A percentile compares a stretch with the other conserved stretches of the same genome.
These are phyloP conservation scores for Capitulum mitella DNA, from an alignment of 2,888 invertebrate species.

Conservation along the genomic window DNA sequence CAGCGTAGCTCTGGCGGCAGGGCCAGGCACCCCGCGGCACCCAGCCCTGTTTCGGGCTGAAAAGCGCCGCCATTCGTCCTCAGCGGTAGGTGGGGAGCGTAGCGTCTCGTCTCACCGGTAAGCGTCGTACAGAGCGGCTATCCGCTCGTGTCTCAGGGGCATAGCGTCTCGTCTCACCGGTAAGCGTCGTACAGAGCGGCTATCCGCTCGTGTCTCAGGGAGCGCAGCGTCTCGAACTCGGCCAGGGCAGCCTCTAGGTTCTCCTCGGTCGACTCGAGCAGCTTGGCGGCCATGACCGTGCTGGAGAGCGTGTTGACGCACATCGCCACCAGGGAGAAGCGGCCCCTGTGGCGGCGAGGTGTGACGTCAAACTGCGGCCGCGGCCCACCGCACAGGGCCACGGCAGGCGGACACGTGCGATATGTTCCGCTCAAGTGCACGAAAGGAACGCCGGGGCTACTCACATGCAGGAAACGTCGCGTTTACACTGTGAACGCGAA, in stretches of 20 bases:
- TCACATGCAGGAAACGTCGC: no score
- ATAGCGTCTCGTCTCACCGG: conserved; percentile 39
- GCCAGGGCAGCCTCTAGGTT: conserved; percentile 54
- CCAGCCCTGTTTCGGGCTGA: no score
- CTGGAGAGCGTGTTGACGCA: conserved; percentile 67
- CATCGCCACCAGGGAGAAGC: conserved; percentile 77
- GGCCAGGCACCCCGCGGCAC: no score
- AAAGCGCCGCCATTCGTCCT: no score
- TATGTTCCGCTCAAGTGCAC: no score
- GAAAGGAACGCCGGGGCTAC: no score
- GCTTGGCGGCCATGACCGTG: conserved; percentile 72
- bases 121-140: neutral
- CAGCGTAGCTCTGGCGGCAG: no score
- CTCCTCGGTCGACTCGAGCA: conserved; percentile 54
- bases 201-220: conserved; percentile 80
- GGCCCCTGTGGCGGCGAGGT: conserved; percentile 52
- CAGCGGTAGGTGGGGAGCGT: no score
- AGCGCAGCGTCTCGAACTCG: conserved; percentile 76
- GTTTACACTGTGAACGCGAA: no score
- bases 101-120: neutral
- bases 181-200: conserved; percentile 65
- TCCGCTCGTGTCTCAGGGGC: no score
- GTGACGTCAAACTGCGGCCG: no score
- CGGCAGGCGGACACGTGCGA: no score
- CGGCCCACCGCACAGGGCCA: neutral